These are phyloP conservation scores for Seira sanloemensis DNA, from an alignment of 2,888 invertebrate genomes.

Conservation along the genomic window DNA sequence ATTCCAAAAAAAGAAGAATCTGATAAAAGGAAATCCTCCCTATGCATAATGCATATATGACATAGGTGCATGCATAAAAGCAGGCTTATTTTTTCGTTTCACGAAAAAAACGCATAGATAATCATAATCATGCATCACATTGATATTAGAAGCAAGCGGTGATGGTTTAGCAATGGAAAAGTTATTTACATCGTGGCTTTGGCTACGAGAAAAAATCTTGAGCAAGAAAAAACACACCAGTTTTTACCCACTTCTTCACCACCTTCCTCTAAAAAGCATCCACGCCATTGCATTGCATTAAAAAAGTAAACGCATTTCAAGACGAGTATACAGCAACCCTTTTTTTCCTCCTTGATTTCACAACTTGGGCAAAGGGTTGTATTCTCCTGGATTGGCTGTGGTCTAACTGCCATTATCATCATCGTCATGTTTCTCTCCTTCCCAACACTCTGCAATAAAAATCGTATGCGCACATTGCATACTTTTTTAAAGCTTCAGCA, in stretches of 20 bases:
- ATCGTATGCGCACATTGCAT: conserved; percentile 25
- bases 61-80: background rate
- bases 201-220: conserved; percentile 45
- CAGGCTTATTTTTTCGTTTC: background rate
- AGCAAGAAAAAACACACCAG: conserved; percentile 51
- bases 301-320: too few relatives aligned
- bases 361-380: conserved; percentile 43
- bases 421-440: background rate
- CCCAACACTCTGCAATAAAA: background rate
- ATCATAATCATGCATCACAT: background rate
- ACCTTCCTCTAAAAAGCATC: background rate
- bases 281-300: background rate
- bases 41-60: background rate
- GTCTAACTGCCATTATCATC: conserved; percentile 40
- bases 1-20: background rate
- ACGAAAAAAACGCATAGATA: background rate
- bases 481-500: background rate
- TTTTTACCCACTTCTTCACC: background rate
- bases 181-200: background rate
- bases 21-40: background rate
- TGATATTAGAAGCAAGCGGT: background rate
- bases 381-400: conserved; percentile 59
- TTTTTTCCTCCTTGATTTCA: background rate
- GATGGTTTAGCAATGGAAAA: background rate
- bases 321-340: background rate